Base-by-base conservation (phyloP, 2,797 vertebrate species). In the Selene dorsalis region DNA sequence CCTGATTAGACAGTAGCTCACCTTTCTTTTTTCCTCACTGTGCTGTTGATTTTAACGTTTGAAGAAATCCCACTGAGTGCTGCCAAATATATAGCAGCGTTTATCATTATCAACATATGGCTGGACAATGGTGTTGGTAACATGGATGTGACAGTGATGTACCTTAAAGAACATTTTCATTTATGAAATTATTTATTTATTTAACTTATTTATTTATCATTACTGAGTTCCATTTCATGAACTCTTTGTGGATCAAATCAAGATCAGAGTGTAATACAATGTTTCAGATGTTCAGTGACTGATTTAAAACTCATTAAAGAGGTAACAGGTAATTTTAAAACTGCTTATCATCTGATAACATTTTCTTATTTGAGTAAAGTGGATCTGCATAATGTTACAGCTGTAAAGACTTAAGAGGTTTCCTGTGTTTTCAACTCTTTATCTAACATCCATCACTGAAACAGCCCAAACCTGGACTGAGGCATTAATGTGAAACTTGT, bases 351-450 rank as follows among this genome's bases (percentile, higher is more conserved):
- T 57, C 48, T 47, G 22, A 14, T 28, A 17, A 43, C 8, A 43
- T 84, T 59, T 56, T 18, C 69, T 35, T 2, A 18, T 53, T 28
- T 50, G 20, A 64, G 57, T 24, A 59, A 50, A 39, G 52, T 4
- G 12, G 20, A 47, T 68, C 39, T 18, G 22, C 60, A 39, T 56
- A 65, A 75, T 64, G 7, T 45, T 48, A 80, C 59, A 66, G 48
- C 74, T 75, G 75, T 72, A 65, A 74, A 83, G 60, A 85, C 61
- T 61, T 47, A 16, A 66, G 59, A 82, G 59, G 68, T 83, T 83
- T 73, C 43, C 72, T 68, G 53, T 74, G 53, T 76, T 69, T 79
- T 62, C 73, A 76, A 77, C 76, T 75, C 71, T 60, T 16, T 14
- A 30, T 79, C 22, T 56, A 43, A 70, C 61, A 73, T 30, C 41